phyloP scores from a whole-genome alignment of 2,113 vertebrate species.

The Spheniscus mendiculus region DNA sequence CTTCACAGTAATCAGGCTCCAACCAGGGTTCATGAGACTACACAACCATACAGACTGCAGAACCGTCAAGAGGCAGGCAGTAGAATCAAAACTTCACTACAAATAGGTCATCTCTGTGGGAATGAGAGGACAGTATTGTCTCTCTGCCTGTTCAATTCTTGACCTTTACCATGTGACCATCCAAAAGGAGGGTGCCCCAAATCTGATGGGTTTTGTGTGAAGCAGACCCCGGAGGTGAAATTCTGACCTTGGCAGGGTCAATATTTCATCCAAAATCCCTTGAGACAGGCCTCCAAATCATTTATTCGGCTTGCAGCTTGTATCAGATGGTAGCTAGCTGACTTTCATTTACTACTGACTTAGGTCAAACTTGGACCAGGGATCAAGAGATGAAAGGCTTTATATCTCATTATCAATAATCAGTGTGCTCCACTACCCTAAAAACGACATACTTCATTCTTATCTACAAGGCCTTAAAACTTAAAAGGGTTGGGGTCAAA shows the following conservation, averaged over 20 bases:
- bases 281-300: neutral
- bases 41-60: neutral
- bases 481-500: slow-evolving; percentile 48
- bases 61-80: neutral
- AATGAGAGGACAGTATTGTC: neutral
- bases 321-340: slow-evolving; percentile 52
- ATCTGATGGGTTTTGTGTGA: slow-evolving; percentile 7
- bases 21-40: neutral
- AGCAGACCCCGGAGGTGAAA: slow-evolving; percentile 12
- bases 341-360: slow-evolving; percentile 57
- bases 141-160: neutral
- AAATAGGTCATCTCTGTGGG: neutral
- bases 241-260: slow-evolving; percentile 17
- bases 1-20: neutral
- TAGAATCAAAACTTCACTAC: neutral
- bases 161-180: neutral
- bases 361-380: slow-evolving; percentile 55
- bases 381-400: slow-evolving; percentile 61
- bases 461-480: slow-evolving; percentile 41
- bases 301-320: neutral
- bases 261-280: slow-evolving; percentile 16
- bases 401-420: slow-evolving; percentile 55
- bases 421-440: neutral
- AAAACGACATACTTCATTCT: slow-evolving; percentile 44
- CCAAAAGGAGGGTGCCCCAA: neutral